Percentiles rank a stretch among this genome's conserved stretches.
These are phyloP conservation scores for Campoletis raptor DNA, from an alignment of 2,888 invertebrate species.

Conservation along the genomic window DNA sequence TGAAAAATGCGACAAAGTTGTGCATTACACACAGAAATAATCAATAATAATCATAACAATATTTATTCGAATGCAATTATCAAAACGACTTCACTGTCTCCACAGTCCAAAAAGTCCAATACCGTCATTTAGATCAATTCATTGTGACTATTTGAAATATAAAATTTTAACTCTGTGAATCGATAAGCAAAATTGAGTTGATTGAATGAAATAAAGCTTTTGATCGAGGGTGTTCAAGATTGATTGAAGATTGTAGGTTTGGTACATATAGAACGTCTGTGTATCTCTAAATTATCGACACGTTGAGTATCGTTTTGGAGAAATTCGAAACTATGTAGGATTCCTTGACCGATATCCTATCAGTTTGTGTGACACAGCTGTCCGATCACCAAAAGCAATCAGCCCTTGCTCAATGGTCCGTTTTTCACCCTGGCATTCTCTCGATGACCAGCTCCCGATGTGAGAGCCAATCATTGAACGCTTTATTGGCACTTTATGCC, in stretches of 20 bases:
- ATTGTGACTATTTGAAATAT: no score
- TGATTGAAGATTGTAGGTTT: background rate
- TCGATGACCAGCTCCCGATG: constrained; percentile 48
- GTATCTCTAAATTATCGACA: background rate
- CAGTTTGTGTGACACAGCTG: constrained; percentile 69
- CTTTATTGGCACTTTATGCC: constrained; percentile 71
- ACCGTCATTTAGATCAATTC: no score
- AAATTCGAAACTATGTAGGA: background rate
- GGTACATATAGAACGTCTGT: background rate
- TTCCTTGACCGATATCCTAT: constrained; percentile 3
- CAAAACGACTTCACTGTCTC: no score
- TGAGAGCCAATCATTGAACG: constrained; percentile 67
- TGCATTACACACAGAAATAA: no score
- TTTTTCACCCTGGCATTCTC: constrained; percentile 67
- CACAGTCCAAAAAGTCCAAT: no score
- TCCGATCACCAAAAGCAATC: constrained; percentile 72
- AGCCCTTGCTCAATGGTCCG: constrained; percentile 61
- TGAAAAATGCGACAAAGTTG: no score
- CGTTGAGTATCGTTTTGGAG: background rate
- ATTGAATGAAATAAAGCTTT: no score
- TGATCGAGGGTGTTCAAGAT: background rate
- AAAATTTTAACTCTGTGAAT: no score
- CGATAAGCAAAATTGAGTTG: no score
- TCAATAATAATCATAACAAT: no score
- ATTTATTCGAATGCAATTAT: no score